Percentiles rank a stretch among this genome's conserved stretches.
Evolutionary conservation across 2,888 invertebrate species (phyloP).

Genomic region (Drosophila anceps): DNA sequence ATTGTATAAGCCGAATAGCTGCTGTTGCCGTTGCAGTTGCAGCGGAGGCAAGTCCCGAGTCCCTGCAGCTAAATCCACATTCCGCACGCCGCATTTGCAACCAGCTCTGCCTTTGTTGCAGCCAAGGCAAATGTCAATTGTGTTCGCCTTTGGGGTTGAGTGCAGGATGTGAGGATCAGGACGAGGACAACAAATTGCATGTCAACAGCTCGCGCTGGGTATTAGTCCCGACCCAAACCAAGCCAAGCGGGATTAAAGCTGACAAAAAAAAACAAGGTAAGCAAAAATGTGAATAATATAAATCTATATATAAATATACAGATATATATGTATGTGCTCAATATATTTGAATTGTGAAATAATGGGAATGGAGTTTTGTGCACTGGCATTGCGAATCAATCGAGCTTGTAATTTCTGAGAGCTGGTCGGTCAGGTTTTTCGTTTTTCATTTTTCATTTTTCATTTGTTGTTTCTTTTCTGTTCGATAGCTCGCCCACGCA

Average conservation of each 20-base stretch:
- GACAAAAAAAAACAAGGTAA: conserved; percentile 49
- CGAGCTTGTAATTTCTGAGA: conserved; percentile 75
- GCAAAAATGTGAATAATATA: conserved; percentile 17
- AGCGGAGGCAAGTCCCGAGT: conserved; percentile 28
- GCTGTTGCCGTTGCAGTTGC: conserved; percentile 3
- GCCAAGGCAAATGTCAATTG: conserved; percentile 73
- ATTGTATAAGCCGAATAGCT: conserved; percentile 56
- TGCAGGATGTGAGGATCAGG: conserved; percentile 41
- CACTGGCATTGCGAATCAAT: conserved; percentile 69
- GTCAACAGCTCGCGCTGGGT: conserved; percentile 69
- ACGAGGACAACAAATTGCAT: conserved; percentile 73
- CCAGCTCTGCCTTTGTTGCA: conserved; percentile 68
- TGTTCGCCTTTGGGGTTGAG: conserved; percentile 46
- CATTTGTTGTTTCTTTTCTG: conserved; percentile 5
- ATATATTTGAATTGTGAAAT: conserved; percentile 41
- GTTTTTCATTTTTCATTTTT: conserved; percentile 7
- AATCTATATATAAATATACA: conserved; percentile 1
- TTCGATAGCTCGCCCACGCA: conserved; percentile 43
- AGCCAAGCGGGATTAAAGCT: conserved; percentile 42
- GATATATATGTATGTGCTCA: conserved; percentile 1
- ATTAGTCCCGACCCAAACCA: conserved; percentile 55
- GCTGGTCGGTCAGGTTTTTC: conserved; percentile 17
- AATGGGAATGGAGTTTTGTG: conserved; percentile 20
- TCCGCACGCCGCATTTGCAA: conserved; percentile 25
- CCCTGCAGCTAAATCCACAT: conserved; percentile 66